Percentiles rank a stretch among this genome's conserved stretches.
phyloP scores from a whole-genome alignment of 2,888 invertebrate species.

The Tiliacea citrago region DNA sequence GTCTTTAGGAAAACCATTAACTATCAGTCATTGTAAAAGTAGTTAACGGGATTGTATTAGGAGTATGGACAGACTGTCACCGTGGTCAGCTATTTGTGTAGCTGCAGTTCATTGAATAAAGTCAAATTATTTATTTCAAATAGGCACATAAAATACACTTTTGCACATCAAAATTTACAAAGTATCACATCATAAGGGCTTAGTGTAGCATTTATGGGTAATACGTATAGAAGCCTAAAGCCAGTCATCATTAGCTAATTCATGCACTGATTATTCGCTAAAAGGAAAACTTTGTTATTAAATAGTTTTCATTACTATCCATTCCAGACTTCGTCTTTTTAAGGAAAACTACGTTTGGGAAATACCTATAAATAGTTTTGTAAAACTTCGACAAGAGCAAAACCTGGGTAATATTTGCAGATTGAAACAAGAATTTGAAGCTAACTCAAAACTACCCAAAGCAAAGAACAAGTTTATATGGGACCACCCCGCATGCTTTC shows the following conservation, averaged over 20 bases:
- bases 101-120: neutral
- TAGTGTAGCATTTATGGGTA: neutral
- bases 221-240: neutral
- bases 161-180: too few relatives aligned
- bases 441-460: too few relatives aligned
- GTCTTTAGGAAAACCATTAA: conserved; percentile 22
- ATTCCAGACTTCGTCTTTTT: neutral
- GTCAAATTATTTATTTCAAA: too few relatives aligned
- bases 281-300: neutral
- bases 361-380: neutral
- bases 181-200: neutral
- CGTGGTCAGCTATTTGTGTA: neutral
- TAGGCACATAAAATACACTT: too few relatives aligned
- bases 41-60: neutral
- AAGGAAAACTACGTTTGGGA: conserved; percentile 16
- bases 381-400: neutral
- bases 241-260: neutral
- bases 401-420: neutral
- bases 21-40: conserved; percentile 16
- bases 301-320: neutral
- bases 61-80: neutral
- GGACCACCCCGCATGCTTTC: too few relatives aligned
- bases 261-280: neutral
- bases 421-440: neutral
- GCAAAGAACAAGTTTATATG: too few relatives aligned